Evolutionary conservation across 2,797 vertebrate species (phyloP), one percentile per base, ranked within the genome.

Genomic region (Rhinoraja longicauda): DNA sequence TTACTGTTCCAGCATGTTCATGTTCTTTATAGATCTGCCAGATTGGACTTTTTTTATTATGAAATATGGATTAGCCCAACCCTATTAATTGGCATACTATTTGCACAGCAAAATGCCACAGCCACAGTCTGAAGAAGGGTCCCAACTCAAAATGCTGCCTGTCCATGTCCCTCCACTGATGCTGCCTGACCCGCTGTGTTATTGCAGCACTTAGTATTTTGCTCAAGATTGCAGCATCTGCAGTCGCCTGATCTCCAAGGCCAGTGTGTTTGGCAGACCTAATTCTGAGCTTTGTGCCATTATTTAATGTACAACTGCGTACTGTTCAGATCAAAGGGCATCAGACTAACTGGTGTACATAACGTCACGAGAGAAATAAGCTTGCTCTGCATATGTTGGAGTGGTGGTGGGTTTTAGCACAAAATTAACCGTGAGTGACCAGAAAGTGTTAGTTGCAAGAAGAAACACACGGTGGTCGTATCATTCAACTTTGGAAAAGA

Each of bases 361-460:
- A 32, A 67, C 36, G 29, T 67, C 84, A 88, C 32, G 64, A 19
- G 62, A 88, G 17, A 32, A 36, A n/a, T 32, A 88, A 67, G 15
- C 29, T 1, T 88, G 59, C 29, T 32, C 57, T 86, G 15, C 29
- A 24, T 57, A 88, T n/a, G 29, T 1, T 88, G 1, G 57, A 15
- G 64, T 45, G 67, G 67, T 70, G 70, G 70, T 73, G 21, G 1
- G 59, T 64, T 64, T 64, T 17, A 64, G 15, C 59, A 32, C 57
- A 64, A 64, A 32, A 21, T 64, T 88, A n/a, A n/a, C n/a, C n/a
- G n/a, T n/a, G n/a, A 19, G 59, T 88, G 59, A 88, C 59, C 84
- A 64, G 59, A 53, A 88, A 88, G 84, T 64, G 84, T 64, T 88
- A 15, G 15, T 64, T 88, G 15, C 59, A 88, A 88, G n/a, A 88